These are phyloP conservation scores for Larimichthys crocea DNA, from an alignment of 2,113 vertebrate genomes.

Conservation along the genomic window DNA sequence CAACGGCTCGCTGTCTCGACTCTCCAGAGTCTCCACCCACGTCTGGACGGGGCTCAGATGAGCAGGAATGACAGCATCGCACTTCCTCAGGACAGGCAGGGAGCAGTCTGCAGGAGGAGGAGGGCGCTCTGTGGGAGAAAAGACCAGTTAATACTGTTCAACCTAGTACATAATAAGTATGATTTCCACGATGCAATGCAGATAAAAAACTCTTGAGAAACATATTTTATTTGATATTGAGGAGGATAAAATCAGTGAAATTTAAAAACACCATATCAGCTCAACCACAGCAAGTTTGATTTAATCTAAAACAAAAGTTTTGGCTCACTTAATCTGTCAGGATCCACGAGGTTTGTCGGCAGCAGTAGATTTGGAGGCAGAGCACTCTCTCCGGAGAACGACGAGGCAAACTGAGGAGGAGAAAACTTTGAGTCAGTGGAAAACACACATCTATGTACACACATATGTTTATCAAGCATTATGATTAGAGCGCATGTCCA, in stretches of 20 bases:
- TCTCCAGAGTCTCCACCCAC: constrained; percentile 88
- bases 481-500: too few relatives aligned
- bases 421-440: not conserved
- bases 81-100: constrained; percentile 84
- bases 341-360: constrained; percentile 82
- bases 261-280: not conserved
- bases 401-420: constrained; percentile 76
- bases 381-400: constrained; percentile 62
- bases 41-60: constrained; percentile 81
- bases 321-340: constrained; percentile 71
- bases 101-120: constrained; percentile 61
- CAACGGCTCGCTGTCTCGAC: constrained; percentile 75
- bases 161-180: too few relatives aligned
- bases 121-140: constrained; percentile 62
- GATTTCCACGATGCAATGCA: not conserved
- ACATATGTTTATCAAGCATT: too few relatives aligned
- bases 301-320: too few relatives aligned
- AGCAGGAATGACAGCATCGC: constrained; percentile 76
- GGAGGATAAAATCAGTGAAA: not conserved
- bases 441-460: not conserved
- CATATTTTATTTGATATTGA: not conserved
- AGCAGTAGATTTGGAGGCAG: constrained; percentile 82
- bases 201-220: not conserved
- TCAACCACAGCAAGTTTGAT: not conserved
- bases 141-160: too few relatives aligned